A percentile compares a stretch with the other conserved stretches of the same genome.
Evolutionary conservation across 2,888 invertebrate genomes (phyloP).

Genomic region (Anoplius nigerrimus): DNA sequence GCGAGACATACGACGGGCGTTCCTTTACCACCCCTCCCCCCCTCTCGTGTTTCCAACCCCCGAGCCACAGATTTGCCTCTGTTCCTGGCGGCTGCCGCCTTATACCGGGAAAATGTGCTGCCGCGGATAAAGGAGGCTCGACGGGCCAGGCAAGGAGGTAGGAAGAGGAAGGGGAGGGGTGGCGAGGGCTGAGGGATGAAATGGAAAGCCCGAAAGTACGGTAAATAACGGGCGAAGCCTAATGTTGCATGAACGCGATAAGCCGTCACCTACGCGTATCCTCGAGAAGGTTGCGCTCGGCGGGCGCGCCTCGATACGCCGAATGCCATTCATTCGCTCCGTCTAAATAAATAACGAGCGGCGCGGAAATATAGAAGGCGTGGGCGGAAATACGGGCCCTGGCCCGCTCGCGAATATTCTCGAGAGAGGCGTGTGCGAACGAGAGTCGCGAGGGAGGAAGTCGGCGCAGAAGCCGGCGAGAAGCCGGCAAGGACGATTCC

Average conservation of each 20-base stretch:
- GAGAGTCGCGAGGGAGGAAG: no score
- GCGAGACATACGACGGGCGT: constrained; percentile 14
- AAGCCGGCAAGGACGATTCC: neutral
- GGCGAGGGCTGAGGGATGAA: constrained; percentile 21
- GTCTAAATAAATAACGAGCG: constrained; percentile 21
- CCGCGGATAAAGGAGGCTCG: constrained; percentile 32
- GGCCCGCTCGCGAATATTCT: neutral
- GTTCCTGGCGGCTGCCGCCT: constrained; percentile 22
- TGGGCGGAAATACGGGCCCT: constrained; percentile 34
- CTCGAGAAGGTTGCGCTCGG: constrained; percentile 37
- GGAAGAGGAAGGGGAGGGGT: constrained; percentile 18
- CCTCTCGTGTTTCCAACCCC: no score
- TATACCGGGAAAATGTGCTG: constrained; percentile 30
- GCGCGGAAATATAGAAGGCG: neutral
- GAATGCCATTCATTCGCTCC: constrained; percentile 54
- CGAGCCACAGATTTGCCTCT: constrained; percentile 34
- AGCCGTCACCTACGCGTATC: constrained; percentile 64
- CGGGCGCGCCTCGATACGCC: constrained; percentile 24
- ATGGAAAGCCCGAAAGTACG: constrained; percentile 48
- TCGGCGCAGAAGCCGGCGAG: no score
- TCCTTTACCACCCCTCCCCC: neutral
- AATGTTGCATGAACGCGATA: constrained; percentile 75
- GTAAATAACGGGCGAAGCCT: constrained; percentile 71
- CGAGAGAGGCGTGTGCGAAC: neutral
- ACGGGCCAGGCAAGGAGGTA: constrained; percentile 29